Evolutionary conservation across 2,113 vertebrate genomes (phyloP), one percentile per base, ranked within the genome.

Genomic region (Dipodomys stephensi): DNA sequence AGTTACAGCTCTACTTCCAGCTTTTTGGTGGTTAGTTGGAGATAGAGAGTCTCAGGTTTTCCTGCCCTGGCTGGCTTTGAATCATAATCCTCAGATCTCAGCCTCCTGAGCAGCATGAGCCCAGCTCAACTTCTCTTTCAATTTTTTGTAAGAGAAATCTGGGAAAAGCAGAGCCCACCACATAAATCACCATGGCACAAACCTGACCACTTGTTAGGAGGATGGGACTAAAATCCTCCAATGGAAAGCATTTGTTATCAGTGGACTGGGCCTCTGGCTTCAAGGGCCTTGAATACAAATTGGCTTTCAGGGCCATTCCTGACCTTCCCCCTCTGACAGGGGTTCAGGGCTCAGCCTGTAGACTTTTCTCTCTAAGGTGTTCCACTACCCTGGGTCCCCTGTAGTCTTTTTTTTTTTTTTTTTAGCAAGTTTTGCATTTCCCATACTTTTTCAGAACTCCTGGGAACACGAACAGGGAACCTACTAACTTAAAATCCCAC

Each of bases 381-480:
- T 13, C 44, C 3, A 0, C 23, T 2, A 7, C 57, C 20, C 32
- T 4, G 62, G 73, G 46, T 9, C 4, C 27, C 77, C 23, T 19
- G 1, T 18, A 6, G 32, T 18, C 30, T 2, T 0, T 46, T 46
- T 39, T 39, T 39, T 39, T 39, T 39, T 6, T 6, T 39, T 39
- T 35, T 82, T 49, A 13, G 30, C 2, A 25, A 0, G 4, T 2
- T 25, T 49, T 67, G 69, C 1, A 15, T 19, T 74, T 7, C 30
- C 68, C n/a, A 23, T 0, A 18, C 25, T 1, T 3, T 5, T 39
- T 20, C 1, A 30, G 0, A 7, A 30, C 0, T 1, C 25, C 81
- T 0, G 1, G 1, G 49, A 2, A 12, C 23, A 20, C 9, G 1
- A 0, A 0, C 0, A 16, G 0, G 3, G 44, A 3, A 1, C 53